Evolutionary conservation across 1,140 invertebrate species (phyloP), one percentile per base, ranked within the genome.

Genomic region (Drosophila dunni): DNA sequence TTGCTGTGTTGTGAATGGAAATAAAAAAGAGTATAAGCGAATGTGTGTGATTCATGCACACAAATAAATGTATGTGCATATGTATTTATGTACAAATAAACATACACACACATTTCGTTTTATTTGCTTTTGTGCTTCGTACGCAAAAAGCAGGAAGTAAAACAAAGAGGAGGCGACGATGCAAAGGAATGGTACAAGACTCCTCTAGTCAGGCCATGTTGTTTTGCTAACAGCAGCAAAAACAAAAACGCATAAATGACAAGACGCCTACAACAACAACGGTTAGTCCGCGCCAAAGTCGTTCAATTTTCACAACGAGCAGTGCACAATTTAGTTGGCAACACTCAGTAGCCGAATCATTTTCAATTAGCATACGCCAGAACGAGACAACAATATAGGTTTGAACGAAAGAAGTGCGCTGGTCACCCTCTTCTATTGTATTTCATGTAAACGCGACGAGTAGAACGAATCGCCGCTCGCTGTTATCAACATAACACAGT

Each of bases 201-300:
- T 74, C 29, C 44, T 64, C 29, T 38, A 42, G 13, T 61, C 36
- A 34, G 65, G 61, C 65, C 46, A 74, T 73, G 58, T 68, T 71
- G 60, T 42, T 60, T 46, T 62, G 42, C 38, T 40, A 68, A 15
- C n/a, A 60, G 17, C 34, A 61, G 15, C n/a, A 53, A 38, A 11
- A 51, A 58, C 45, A 62, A 60, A 24, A 73, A 29, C 24, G 24
- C 3, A 29, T 29, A 29, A 51, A 10, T 53, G 9, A 17, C 68
- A 74, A 51, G 40, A 68, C 69, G 61, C 57, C 69, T 79, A 88
- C 82, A 88, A 85, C 78, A 81, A 86, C 78, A 72, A 50, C 44
- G 74, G 71, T 89, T 76, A 79, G 45, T 73, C 75, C 82, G 82
- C 82, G 84, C 79, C 68, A 86, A 86, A 82, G 66, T 75, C 70